Conservation (phyloP, 2,888 invertebrate genomes). For the Chrysodeixis includens region DNA sequence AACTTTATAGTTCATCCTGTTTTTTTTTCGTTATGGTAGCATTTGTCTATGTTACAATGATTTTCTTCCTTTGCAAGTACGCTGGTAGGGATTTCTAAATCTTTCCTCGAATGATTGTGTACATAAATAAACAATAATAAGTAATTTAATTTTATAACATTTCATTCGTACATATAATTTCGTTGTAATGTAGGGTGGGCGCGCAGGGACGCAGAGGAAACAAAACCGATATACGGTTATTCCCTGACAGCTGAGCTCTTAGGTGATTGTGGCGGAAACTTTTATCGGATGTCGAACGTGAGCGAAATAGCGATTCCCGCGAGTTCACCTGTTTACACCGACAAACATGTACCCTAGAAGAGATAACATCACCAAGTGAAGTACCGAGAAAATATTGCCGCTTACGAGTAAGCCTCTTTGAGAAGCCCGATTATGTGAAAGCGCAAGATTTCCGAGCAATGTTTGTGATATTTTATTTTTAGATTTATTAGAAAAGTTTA, state of each 20-base stretch:
- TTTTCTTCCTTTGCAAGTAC: too few species aligned
- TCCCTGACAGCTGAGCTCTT: constrained; percentile 89
- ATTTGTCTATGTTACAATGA: too few species aligned
- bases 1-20: too few species aligned
- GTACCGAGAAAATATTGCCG: constrained; percentile 17
- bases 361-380: constrained; percentile 35
- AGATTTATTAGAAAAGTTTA: neutral
- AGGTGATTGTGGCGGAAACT: constrained; percentile 90
- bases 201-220: constrained; percentile 77
- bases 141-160: constrained; percentile 41
- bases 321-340: constrained; percentile 81
- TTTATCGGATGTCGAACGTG: constrained; percentile 89
- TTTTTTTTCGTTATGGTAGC: too few species aligned
- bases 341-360: constrained; percentile 65
- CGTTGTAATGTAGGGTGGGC: constrained; percentile 62
- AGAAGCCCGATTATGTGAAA: neutral
- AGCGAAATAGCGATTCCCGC: constrained; percentile 87
- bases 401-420: constrained; percentile 14
- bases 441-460: neutral
- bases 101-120: too few species aligned
- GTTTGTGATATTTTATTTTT: neutral
- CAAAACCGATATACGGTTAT: constrained; percentile 88
- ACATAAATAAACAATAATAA: constrained; percentile 12
- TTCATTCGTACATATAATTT: constrained; percentile 48
- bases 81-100: too few species aligned